Conservation (phyloP, 2,797 vertebrate species). For the Anguilla anguilla region DNA sequence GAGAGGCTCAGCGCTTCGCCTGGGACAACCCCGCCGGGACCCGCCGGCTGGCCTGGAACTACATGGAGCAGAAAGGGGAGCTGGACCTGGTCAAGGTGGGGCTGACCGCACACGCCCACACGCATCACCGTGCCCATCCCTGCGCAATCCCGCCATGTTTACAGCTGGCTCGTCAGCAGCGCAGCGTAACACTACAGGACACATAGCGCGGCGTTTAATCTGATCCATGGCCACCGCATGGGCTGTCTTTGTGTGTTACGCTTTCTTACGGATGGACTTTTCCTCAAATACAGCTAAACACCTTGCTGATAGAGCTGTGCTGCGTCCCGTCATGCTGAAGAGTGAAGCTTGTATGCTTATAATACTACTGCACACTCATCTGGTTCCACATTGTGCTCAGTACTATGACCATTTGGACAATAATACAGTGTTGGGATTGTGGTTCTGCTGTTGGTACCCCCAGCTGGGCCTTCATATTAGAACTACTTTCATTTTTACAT, state of each 20-base stretch:
- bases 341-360: background rate
- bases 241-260: background rate
- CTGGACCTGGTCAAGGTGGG: conserved; percentile 88
- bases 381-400: background rate
- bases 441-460: background rate
- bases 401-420: background rate
- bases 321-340: background rate
- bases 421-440: background rate
- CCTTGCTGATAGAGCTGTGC: background rate
- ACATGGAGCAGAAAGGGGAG: conserved; percentile 74
- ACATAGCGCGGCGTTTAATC: background rate
- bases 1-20: conserved; percentile 81
- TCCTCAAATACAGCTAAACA: background rate
- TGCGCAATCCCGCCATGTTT: background rate
- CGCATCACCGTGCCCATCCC: background rate
- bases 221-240: background rate
- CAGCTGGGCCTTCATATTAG: background rate
- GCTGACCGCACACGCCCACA: background rate
- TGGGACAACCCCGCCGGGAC: conserved; percentile 88
- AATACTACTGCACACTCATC: background rate
- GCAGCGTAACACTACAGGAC: background rate
- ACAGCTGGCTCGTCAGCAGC: background rate
- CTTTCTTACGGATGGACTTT: background rate
- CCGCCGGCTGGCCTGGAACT: conserved; percentile 81
- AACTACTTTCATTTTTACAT: background rate